These are phyloP conservation scores for Drosophila equinoxialis DNA, from an alignment of 1,140 invertebrate species.

Conservation along the genomic window DNA sequence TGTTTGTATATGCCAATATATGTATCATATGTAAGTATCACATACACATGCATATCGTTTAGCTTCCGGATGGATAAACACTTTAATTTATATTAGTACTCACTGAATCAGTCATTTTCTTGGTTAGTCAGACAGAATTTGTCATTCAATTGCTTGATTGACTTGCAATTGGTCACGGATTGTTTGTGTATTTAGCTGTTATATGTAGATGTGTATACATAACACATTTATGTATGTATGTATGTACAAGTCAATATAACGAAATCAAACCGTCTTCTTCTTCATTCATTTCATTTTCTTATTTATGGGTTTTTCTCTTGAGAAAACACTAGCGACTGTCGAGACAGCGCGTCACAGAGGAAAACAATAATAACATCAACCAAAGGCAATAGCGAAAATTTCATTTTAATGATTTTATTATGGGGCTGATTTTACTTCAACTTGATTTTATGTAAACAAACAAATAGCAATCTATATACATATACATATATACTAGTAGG, in stretches of 20 bases:
- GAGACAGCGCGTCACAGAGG: background rate
- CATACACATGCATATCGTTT: background rate
- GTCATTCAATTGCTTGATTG: constrained; percentile 42
- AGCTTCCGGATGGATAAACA: background rate
- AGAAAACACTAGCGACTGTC: background rate
- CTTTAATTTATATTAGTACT: background rate
- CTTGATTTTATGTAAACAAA: constrained; percentile 29
- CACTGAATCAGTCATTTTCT: constrained; percentile 4
- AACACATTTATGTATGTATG: background rate
- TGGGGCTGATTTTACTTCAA: constrained; percentile 21
- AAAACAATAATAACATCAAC: constrained; percentile 36
- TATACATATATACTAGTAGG: background rate
- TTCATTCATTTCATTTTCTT: too few relatives aligned
- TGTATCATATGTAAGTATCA: too few relatives aligned
- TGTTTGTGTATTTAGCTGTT: constrained; percentile 8
- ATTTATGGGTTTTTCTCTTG: background rate
- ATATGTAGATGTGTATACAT: background rate
- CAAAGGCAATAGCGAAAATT: constrained; percentile 33
- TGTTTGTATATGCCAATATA: too few relatives aligned
- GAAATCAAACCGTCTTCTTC: background rate
- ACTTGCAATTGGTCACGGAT: constrained; percentile 39
- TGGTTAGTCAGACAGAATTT: constrained; percentile 13
- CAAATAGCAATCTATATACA: background rate
- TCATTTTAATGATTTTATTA: constrained; percentile 68
- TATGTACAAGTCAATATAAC: background rate